Base-by-base conservation (phyloP, 2,888 invertebrate genomes). In the Agriopis marginaria region DNA sequence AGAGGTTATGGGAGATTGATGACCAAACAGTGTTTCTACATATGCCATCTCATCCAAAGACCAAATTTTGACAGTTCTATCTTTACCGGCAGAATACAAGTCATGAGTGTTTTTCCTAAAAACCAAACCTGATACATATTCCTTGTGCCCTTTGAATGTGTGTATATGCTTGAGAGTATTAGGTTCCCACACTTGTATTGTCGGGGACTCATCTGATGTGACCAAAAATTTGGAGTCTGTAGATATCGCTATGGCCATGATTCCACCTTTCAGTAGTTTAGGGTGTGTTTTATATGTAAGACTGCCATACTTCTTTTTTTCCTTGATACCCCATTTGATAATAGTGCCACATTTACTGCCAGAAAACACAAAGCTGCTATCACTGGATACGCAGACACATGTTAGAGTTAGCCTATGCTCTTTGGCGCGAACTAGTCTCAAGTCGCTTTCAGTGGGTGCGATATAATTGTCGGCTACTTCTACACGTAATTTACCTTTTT, bases 31-130 rank as follows among this genome's bases (percentile, higher is more conserved):
- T 63, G 98, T 98, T 93, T 99, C 99, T 10, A 99, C 97, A 89
- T 99, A 99, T 2, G 97, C 97, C 98, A 99, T 97, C 88, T 99
- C 99, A 92, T 98, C 98, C 65, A 99, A 92, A 76, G 98, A 98
- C 99, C 99, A 99, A 68, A 99, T 97, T 95, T 99, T 98, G 0
- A 99, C 97, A 14, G 97, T 96, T 76, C 97, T 95, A 85, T 98
- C 98, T 86, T 95, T 95, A 70, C 97, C 96, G 4, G 96, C 96
- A 0, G 97, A 97, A 85, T 97, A 99, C 70, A 99, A 93, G 63
- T 97, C 97, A 89, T 98, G 98, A 4, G 97, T 96, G 76, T 97
- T 97, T 85, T 96, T 97, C 79, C 98, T 96, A 89, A 99, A 98
- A 12, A 96, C 96, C 63, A 99, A 86, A 11, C 98, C 97, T 0